Base-by-base conservation (phyloP, 1,140 invertebrate species). In the Drosophila kanapiae region DNA sequence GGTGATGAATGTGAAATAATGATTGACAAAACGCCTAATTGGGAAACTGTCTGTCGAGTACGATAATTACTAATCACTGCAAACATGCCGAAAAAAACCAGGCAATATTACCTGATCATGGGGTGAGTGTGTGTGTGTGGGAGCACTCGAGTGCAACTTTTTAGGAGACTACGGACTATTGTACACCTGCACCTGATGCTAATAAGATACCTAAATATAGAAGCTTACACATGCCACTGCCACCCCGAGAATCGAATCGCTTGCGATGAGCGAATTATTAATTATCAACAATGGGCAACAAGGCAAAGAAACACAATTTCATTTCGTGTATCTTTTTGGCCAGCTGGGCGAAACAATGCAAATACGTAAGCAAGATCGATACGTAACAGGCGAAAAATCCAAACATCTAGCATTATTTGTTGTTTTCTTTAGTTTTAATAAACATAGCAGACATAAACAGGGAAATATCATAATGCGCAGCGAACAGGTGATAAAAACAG, bases 241-340 rank as follows among this genome's bases (percentile, higher is more conserved):
- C 74, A 23, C 14, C 33, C 40, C 31, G 53, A 37, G 53, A 54
- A 38, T 42, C 33, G 9, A 82, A 86, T 64, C 63, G 83, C 71
- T 82, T 68, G 63, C 57, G 77, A 86, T 86, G 75, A 83, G 71
- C 80, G 63, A 83, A 88, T 83, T 87, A 88, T 78, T 75, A 88
- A 83, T 88, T 87, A 87, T 83, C 77, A 78, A 83, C 77, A 83
- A 69, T 65, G n/a, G 48, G 14, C 29, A 51, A 16, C 8, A 31
- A 7, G 48, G 47, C 67, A 51, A 42, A 77, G 75, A 49, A 75
- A 81, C 63, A 80, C 53, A 67, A 78, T 71, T 48, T 64, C 57
- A 67, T 49, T 82, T 54, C 62, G 45, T 60, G 18, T 71, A 63
- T 71, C 59, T 58, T 10, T 37, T 37, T 13, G n/a, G 53, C 29